Evolutionary conservation across 2,797 vertebrate species (phyloP).

Genomic region (Lepilemur septentrionalis): DNA sequence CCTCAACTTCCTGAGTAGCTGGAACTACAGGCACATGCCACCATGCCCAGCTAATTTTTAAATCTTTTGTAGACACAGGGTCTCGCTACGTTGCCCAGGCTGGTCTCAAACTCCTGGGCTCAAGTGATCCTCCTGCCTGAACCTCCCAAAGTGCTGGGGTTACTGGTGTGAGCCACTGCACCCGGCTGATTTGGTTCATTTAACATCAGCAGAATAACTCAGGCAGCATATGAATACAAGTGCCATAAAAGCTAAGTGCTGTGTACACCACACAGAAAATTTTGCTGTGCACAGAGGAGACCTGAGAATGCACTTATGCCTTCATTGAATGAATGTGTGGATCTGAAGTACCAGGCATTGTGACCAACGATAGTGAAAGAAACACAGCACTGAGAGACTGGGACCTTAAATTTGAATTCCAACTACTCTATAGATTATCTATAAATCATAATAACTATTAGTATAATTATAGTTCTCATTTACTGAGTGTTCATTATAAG

Average conservation of each 20-base stretch:
- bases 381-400: neutral
- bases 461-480: neutral
- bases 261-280: neutral
- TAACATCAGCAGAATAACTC: neutral
- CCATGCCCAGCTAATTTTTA: neutral
- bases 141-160: neutral
- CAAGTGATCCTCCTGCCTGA: neutral
- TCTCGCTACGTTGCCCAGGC: neutral
- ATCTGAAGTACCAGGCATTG: too few relatives aligned
- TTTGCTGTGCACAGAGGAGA: neutral
- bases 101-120: neutral
- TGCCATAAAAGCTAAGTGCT: neutral
- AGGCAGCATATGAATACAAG: too few relatives aligned
- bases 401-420: neutral
- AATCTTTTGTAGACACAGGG: neutral
- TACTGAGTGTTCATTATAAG: neutral
- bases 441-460: neutral
- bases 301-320: neutral
- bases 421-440: neutral
- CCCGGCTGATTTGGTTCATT: neutral
- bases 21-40: neutral
- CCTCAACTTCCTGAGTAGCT: neutral
- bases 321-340: neutral
- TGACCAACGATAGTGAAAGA: neutral
- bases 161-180: neutral